Evolutionary conservation across 1,140 invertebrate genomes (phyloP).

Genomic region (Nebria ingens): DNA sequence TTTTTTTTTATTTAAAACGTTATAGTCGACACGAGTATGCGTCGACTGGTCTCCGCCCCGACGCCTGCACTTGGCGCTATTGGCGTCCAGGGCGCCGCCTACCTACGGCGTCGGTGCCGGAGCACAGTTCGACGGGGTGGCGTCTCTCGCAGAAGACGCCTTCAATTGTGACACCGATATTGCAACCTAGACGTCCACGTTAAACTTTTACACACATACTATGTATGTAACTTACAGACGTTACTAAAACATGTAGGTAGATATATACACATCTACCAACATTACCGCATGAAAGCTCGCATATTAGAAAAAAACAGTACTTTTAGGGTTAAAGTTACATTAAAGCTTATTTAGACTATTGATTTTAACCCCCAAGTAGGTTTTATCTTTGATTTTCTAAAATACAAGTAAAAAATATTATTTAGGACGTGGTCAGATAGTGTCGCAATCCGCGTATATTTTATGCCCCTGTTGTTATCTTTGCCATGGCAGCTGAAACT

Average conservation of each 20-base stretch:
- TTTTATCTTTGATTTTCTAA: no score
- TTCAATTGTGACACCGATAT: neutral
- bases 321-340: no score
- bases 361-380: no score
- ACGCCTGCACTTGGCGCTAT: constrained; percentile 5
- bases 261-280: neutral
- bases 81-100: constrained; percentile 11
- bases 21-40: neutral
- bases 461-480: no score
- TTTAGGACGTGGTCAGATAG: no score
- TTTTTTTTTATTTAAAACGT: neutral
- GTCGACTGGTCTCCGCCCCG: constrained; percentile 2
- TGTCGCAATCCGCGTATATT: no score
- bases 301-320: no score
- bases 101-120: neutral
- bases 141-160: neutral
- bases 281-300: no score
- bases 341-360: no score
- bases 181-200: neutral
- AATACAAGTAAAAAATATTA: no score
- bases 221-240: neutral
- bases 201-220: neutral
- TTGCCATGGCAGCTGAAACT: no score
- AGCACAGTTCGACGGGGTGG: constrained; percentile 10
- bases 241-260: neutral